These are phyloP conservation scores for Tetramorium bicarinatum DNA, from an alignment of 2,888 invertebrate species.

Conservation along the genomic window DNA sequence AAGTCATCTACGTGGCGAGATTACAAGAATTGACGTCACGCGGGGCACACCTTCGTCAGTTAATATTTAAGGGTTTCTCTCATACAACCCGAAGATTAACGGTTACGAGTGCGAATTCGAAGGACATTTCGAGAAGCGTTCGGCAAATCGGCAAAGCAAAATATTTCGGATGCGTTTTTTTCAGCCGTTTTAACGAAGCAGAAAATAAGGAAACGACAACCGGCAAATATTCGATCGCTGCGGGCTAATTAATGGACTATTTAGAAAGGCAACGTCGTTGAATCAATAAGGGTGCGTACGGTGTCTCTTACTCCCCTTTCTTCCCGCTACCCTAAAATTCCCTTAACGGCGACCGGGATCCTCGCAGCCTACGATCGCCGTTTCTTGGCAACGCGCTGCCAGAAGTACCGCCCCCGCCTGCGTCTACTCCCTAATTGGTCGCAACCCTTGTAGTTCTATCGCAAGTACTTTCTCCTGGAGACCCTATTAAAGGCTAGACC, in stretches of 20 bases:
- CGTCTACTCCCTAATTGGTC: constrained; percentile 80
- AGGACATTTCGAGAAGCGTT: background rate
- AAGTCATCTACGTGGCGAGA: constrained; percentile 57
- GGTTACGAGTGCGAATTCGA: background rate
- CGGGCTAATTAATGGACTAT: constrained; percentile 78
- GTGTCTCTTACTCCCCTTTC: constrained; percentile 59
- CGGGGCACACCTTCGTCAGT: background rate
- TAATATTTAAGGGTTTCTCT: background rate
- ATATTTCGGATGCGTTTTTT: background rate
- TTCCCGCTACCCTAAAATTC: constrained; percentile 70
- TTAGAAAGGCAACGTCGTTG: constrained; percentile 74
- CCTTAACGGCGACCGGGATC: constrained; percentile 73
- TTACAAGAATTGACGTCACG: constrained; percentile 43
- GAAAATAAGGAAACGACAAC: background rate
- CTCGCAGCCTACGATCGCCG: constrained; percentile 77
- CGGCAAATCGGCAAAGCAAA: background rate
- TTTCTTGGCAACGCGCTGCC: constrained; percentile 82
- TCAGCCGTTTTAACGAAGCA: background rate
- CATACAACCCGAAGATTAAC: background rate
- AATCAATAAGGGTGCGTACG: constrained; percentile 81
- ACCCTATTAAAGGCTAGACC: constrained; percentile 18
- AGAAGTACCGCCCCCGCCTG: constrained; percentile 78
- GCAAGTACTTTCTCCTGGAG: constrained; percentile 59
- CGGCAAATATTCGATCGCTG: constrained; percentile 57
- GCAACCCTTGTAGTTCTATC: constrained; percentile 71